A percentile compares a stretch with the other conserved stretches of the same genome.
phyloP scores from a whole-genome alignment of 2,113 vertebrate genomes.

The Peromyscus polionotus region DNA sequence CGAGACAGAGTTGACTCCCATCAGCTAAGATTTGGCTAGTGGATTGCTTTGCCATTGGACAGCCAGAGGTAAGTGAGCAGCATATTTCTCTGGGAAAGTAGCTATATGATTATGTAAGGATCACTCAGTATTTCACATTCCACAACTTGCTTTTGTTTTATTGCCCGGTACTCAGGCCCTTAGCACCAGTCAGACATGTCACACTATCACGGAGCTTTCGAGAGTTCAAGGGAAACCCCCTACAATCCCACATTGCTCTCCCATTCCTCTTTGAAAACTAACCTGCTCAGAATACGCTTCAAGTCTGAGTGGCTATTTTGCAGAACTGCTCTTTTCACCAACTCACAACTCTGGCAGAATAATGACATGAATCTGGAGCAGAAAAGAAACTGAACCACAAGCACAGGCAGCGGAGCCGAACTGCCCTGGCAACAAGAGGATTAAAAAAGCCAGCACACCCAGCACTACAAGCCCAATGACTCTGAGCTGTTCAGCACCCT shows the following conservation, averaged over 20 bases:
- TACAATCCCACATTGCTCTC: rapidly evolving
- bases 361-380: slow-evolving; percentile 39
- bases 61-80: neutral
- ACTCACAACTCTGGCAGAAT: slow-evolving; percentile 32
- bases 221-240: neutral
- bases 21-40: neutral
- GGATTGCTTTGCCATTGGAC: neutral
- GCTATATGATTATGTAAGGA: neutral
- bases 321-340: slow-evolving; percentile 40
- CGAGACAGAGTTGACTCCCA: neutral
- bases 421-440: slow-evolving; percentile 14
- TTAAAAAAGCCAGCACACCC: slow-evolving; percentile 51
- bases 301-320: neutral
- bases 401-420: slow-evolving; percentile 51
- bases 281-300: neutral
- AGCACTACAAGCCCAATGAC: neutral
- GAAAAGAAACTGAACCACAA: slow-evolving; percentile 44
- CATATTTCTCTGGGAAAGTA: neutral
- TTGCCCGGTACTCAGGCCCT: neutral
- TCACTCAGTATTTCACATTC: neutral
- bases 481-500: neutral
- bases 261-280: neutral
- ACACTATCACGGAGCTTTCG: neutral
- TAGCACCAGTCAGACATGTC: neutral
- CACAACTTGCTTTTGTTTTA: neutral